Evolutionary conservation across 2,113 vertebrate genomes (phyloP).

Genomic region (Mormyrus iriodes): DNA sequence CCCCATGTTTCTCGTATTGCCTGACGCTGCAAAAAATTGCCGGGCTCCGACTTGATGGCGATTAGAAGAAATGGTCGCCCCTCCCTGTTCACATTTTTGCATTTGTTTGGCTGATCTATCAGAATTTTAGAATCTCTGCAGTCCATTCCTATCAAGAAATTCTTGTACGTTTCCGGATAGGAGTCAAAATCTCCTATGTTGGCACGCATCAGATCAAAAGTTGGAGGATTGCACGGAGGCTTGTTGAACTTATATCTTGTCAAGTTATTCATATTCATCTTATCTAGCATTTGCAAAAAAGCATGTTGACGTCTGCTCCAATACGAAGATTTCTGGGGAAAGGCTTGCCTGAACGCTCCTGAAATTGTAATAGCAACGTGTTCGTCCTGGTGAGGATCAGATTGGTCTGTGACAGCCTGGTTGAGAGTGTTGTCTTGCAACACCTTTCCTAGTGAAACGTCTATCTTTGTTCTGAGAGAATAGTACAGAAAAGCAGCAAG

Average conservation of each 20-base stretch:
- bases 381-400: background rate
- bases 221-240: background rate
- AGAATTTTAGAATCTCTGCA: background rate
- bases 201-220: background rate
- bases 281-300: background rate
- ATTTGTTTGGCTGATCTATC: background rate
- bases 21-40: background rate
- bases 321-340: background rate
- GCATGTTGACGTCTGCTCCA: background rate
- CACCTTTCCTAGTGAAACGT: background rate
- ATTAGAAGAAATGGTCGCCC: background rate
- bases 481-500: background rate
- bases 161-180: background rate
- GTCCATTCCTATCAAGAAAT: background rate
- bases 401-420: background rate
- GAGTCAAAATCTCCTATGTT: background rate
- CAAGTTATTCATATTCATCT: background rate
- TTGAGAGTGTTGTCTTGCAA: background rate
- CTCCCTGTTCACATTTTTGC: background rate
- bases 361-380: background rate
- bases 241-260: background rate
- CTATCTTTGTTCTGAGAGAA: background rate
- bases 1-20: background rate
- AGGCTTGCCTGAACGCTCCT: background rate
- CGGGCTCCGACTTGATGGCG: background rate